Evolutionary conservation across 2,888 invertebrate genomes (phyloP), one percentile per base, ranked within the genome.

Genomic region (Elysia crispata): DNA sequence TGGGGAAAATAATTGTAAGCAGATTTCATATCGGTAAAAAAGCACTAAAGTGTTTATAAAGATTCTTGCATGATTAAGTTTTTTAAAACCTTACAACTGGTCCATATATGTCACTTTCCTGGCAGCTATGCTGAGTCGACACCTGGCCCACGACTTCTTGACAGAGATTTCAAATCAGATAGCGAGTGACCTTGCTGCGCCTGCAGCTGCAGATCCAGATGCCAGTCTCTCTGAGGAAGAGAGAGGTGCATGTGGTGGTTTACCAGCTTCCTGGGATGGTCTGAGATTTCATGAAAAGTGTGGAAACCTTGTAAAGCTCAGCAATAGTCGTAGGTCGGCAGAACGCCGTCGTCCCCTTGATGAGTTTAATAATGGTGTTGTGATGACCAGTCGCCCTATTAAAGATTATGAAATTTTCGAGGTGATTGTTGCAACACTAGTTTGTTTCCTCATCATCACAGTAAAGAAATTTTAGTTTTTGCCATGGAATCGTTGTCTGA

Each of bases 271-370:
- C 23, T 76, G 81, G 41, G 82, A 84, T 25, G 62, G 57, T 70
- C 79, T 97, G 85, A 94, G 95, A 81, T 98, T 98, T 92, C 98
- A 98, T 92, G 95, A 96, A 73, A 94, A 96, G 83, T 97, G 97
- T 90, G 98, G 98, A 0, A 95, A 96, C 20, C 93, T 98, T 82
- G 96, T 98, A 0, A 97, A 96, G 91, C 93, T 92, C 33, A 90
- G 87, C 79, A 90, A 89, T 81, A 87, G 86, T 49, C 82, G 89
- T 20, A 81, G 90, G 33, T 89, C 91, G 18, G 91, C 90, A 5
- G 92, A 92, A 79, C 83, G 92, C 20, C 84, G 89, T 23, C 85
- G 90, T 41, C 91, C 91, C 0, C 81, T 91, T 64, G 92, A 92
- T 81, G 92, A 92, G 83, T 92, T 92, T 82, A 92, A 92, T 83